phyloP scores from a whole-genome alignment of 2,888 invertebrate species.

The Aspidiotus rigidus region DNA sequence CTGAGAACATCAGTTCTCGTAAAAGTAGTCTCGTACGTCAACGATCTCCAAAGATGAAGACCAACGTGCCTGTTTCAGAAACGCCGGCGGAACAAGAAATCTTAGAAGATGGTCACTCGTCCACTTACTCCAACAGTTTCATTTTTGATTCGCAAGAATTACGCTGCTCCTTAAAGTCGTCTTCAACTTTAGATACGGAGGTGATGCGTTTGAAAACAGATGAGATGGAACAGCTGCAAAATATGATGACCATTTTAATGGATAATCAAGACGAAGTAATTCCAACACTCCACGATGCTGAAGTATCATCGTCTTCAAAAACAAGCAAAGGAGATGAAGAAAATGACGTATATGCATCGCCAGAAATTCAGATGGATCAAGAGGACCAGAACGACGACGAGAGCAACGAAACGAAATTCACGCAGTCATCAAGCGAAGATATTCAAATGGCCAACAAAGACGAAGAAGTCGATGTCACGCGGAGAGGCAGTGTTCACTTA shows the following conservation, averaged over 20 bases:
- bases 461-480: not conserved
- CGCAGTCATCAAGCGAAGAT: no score
- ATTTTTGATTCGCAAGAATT: not conserved
- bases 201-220: not conserved
- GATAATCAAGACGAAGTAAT: not conserved
- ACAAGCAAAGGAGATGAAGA: no score
- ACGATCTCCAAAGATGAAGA: no score
- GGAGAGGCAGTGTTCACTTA: constrained; percentile 1
- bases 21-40: no score
- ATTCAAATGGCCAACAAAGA: no score
- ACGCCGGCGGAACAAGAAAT: no score
- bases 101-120: no score
- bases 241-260: not conserved
- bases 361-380: not conserved
- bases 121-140: no score
- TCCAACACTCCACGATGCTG: not conserved
- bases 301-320: not conserved
- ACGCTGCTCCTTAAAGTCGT: not conserved
- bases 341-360: not conserved
- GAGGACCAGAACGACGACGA: not conserved
- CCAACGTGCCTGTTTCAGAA: no score
- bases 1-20: no score
- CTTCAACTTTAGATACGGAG: not conserved
- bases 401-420: not conserved
- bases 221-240: not conserved